A percentile compares a stretch with the other conserved stretches of the same genome.
Conservation (phyloP, 2,888 invertebrate genomes). For the Crioceris asparagi region DNA sequence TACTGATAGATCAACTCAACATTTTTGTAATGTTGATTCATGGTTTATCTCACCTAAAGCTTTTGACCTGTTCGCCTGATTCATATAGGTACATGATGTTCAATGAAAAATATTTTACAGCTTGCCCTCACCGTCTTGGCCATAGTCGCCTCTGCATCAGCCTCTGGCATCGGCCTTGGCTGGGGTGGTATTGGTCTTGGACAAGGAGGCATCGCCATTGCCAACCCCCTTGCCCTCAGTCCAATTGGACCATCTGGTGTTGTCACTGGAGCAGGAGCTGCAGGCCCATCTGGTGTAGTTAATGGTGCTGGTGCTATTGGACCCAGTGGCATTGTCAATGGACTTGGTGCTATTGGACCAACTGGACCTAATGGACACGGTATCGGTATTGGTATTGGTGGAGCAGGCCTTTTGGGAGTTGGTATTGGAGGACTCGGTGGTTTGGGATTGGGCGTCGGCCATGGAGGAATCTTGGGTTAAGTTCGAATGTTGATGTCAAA, state of each 20-base stretch:
- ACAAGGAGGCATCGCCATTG: slow-evolving; percentile 1
- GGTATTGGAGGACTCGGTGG: slow-evolving; percentile 2
- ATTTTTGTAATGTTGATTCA: too few species aligned
- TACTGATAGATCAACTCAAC: too few species aligned
- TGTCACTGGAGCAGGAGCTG: slow-evolving; percentile 11
- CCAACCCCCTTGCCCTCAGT: slow-evolving; percentile 9
- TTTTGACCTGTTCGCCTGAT: too few species aligned
- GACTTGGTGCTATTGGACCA: slow-evolving; percentile 9
- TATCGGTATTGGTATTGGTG: slow-evolving; percentile 5
- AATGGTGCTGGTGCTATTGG: slow-evolving; percentile 8
- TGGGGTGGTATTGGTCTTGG: slow-evolving; percentile 3
- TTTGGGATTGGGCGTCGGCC: background rate
- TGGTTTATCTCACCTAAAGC: too few species aligned
- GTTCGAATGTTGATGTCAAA: too few species aligned
- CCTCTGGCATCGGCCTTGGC: slow-evolving; percentile 9
- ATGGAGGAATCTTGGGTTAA: background rate
- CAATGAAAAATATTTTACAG: too few species aligned
- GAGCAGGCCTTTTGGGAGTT: too few species aligned
- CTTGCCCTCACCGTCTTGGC: slow-evolving; percentile 6
- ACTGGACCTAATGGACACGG: slow-evolving; percentile 5
- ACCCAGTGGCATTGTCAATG: slow-evolving; percentile 11
- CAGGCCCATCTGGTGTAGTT: slow-evolving; percentile 9
- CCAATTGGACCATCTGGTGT: slow-evolving; percentile 12
- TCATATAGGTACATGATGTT: too few species aligned
- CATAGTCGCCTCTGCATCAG: slow-evolving; percentile 7